Evolutionary conservation across 2,113 vertebrate genomes (phyloP).

Genomic region (Carollia perspicillata): DNA sequence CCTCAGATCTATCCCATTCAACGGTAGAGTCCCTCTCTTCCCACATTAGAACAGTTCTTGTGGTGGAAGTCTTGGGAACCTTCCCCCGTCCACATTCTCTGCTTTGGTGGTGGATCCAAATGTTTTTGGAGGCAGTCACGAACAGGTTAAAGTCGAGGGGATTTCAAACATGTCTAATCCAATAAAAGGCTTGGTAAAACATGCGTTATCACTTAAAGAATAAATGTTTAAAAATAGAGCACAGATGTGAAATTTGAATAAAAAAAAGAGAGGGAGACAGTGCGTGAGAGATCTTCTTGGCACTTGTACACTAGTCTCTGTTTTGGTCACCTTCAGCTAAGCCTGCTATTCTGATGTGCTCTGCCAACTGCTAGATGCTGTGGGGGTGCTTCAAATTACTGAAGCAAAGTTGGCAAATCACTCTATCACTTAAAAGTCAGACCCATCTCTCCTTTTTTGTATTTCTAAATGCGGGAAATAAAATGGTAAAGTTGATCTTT

Average conservation of each 20-base stretch:
- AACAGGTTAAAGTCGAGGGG: constrained; percentile 71
- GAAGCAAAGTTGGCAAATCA: neutral
- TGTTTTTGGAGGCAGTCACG: constrained; percentile 39
- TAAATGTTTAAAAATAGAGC: constrained; percentile 71
- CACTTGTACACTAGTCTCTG: neutral
- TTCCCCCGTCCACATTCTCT: neutral
- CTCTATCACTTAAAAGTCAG: constrained; percentile 17
- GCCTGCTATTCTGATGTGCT: neutral
- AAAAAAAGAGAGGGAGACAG: neutral
- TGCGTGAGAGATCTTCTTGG: neutral
- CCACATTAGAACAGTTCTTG: neutral
- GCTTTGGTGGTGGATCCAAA: neutral
- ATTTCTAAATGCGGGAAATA: constrained; percentile 16
- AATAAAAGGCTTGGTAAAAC: constrained; percentile 76
- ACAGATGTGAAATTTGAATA: constrained; percentile 72
- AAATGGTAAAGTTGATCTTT: neutral
- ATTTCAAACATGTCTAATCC: constrained; percentile 78
- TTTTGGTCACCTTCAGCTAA: constrained; percentile 57
- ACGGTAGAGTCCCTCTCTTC: neutral
- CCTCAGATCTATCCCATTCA: neutral
- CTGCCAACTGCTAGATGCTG: constrained; percentile 24
- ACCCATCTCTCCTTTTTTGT: neutral
- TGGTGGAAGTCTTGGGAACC: neutral
- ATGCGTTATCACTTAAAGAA: constrained; percentile 78
- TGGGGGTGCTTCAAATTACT: neutral